Evolutionary conservation across 2,113 vertebrate species (phyloP).

Genomic region (Odocoileus virginianus): DNA sequence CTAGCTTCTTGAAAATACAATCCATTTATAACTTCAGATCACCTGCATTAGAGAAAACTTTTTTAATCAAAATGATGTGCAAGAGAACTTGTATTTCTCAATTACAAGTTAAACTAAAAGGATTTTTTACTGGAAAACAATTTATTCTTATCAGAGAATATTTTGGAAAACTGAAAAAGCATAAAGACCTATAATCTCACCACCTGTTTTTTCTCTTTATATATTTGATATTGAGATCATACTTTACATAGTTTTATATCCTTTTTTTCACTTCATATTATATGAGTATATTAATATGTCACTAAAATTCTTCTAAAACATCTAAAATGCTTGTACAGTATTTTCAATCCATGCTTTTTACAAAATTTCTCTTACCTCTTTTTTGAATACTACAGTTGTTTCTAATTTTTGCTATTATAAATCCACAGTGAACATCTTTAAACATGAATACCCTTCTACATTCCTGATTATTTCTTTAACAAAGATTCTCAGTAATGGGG

Average conservation of each 20-base stretch:
- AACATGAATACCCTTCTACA: constrained; percentile 2
- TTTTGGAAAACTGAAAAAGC: not conserved
- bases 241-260: not conserved
- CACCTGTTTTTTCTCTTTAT: not conserved
- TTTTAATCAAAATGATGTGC: not conserved
- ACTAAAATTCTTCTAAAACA: constrained; percentile 33
- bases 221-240: not conserved
- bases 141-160: not conserved
- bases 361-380: not conserved
- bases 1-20: constrained; percentile 8
- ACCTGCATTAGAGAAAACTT: not conserved
- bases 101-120: not conserved
- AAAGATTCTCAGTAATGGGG: not conserved
- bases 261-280: not conserved
- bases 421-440: not conserved
- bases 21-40: not conserved
- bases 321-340: not conserved
- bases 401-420: constrained; percentile 28
- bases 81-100: not conserved
- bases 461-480: constrained; percentile 6
- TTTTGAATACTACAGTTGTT: not conserved
- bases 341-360: not conserved
- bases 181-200: not conserved
- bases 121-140: not conserved
- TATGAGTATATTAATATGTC: not conserved